Evolutionary conservation across 2,888 invertebrate species (phyloP).

Genomic region (Megamerina dolium): DNA sequence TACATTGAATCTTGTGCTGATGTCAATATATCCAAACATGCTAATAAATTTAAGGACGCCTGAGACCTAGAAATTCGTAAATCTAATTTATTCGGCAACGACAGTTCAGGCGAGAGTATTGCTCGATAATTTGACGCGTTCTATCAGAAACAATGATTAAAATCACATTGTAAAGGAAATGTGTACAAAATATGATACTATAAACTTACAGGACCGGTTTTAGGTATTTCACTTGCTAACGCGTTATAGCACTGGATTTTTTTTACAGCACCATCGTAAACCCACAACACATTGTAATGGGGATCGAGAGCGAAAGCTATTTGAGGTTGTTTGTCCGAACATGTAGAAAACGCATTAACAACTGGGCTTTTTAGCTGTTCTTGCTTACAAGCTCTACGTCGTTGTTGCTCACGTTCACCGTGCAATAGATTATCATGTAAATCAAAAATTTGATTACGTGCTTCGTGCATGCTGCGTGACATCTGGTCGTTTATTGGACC

Average conservation of each 20-base stretch:
- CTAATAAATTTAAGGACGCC: constrained; percentile 83
- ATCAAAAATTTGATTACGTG: constrained; percentile 47
- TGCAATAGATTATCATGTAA: constrained; percentile 36
- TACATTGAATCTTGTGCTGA: constrained; percentile 68
- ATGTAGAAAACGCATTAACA: not conserved
- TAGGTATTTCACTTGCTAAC: constrained; percentile 64
- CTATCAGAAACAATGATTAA: constrained; percentile 22
- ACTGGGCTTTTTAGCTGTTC: constrained; percentile 26
- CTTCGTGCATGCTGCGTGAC: constrained; percentile 50
- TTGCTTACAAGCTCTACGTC: constrained; percentile 28
- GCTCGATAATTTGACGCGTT: constrained; percentile 50
- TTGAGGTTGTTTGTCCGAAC: constrained; percentile 40
- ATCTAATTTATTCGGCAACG: constrained; percentile 66
- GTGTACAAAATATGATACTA: not conserved
- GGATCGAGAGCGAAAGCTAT: constrained; percentile 65
- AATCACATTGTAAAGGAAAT: not conserved
- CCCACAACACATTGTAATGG: constrained; percentile 89
- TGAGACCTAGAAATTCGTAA: constrained; percentile 75
- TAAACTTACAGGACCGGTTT: constrained; percentile 33
- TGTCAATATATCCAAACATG: constrained; percentile 83
- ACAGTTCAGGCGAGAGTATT: constrained; percentile 73
- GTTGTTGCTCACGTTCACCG: constrained; percentile 17
- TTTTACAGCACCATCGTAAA: constrained; percentile 63
- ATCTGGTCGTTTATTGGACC: constrained; percentile 46
- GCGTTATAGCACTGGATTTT: constrained; percentile 74